Evolutionary conservation across 2,888 invertebrate genomes (phyloP), one percentile per base, ranked within the genome.

Genomic region (Habroteleia sp.): DNA sequence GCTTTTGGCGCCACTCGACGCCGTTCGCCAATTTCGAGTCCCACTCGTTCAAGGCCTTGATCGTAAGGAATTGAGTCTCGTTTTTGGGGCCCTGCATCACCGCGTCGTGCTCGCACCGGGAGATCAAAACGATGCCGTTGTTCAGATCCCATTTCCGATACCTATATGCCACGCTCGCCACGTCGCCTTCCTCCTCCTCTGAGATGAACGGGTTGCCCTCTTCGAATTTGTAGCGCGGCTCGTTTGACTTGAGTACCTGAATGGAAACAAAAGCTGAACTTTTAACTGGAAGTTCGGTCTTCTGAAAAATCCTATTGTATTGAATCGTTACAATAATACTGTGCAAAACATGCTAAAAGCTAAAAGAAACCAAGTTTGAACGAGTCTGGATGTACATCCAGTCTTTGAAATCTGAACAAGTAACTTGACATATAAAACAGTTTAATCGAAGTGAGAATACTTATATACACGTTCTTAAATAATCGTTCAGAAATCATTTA

Each of bases 1-100:
- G 90, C 83, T 98, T 99, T 87, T 97, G 96, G 50, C 99, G 92
- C 99, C 99, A 99, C 85, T 99, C 99, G 2, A 99, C 97, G 4
- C 98, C 98, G 82, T 97, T 98, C 20, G 97, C 96, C 66, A 94
- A 89, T 91, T 97, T 96, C 0, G 98, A 97, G 89, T 99, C 99
- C 99, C 99, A 99, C 89, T 99, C 99, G 90, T 99, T 99, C 11
- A 99, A 91, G 0, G 99, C 98, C 90, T 98, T 99, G 87, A 99
- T 96, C 3, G 96, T 95, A 44, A 99, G 91, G 89, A 95, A 98
- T 89, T 99, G 98, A 0, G 93, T 91, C 87, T 98, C 97, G 69
- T 95, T 96, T 81, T 93, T 95, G 0, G 96, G 95, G 0, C 95
- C 94, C 79, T 93, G 93, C 88, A 96, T 92, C 0, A 97, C 97